Conservation (phyloP, 2,797 vertebrate species). For the Tokudaia tokunoshimensis region DNA sequence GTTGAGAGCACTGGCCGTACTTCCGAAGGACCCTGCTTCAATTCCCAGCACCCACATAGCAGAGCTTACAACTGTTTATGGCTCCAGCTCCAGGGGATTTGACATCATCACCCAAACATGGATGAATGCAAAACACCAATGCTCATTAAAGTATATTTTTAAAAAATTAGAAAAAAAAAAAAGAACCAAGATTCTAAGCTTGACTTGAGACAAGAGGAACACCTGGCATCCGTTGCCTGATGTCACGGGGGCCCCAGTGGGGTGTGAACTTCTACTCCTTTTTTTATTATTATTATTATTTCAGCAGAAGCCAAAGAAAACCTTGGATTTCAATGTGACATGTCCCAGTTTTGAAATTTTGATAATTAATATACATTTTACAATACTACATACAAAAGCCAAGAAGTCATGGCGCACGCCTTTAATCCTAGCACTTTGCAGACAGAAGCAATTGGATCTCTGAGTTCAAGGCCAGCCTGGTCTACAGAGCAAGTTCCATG, state of each 20-base stretch:
- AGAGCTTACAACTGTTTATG: background rate
- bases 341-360: slow-evolving; percentile 36
- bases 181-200: background rate
- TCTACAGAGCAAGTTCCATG: background rate
- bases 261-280: background rate
- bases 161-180: background rate
- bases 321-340: background rate
- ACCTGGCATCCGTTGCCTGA: background rate
- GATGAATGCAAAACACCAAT: background rate
- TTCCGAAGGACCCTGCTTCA: background rate
- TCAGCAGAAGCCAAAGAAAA: slow-evolving; percentile 44
- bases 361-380: slow-evolving; percentile 62
- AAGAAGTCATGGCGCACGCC: accelerated
- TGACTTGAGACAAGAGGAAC: background rate
- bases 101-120: background rate
- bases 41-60: background rate
- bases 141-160: background rate
- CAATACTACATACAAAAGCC: background rate
- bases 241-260: background rate
- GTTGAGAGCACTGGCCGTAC: too few species aligned
- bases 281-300: background rate
- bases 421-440: background rate
- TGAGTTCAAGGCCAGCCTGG: background rate
- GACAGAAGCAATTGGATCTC: background rate
- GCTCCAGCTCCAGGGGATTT: too few species aligned